Evolutionary conservation across 2,113 vertebrate genomes (phyloP).

Genomic region (Gallinago jamesoni): DNA sequence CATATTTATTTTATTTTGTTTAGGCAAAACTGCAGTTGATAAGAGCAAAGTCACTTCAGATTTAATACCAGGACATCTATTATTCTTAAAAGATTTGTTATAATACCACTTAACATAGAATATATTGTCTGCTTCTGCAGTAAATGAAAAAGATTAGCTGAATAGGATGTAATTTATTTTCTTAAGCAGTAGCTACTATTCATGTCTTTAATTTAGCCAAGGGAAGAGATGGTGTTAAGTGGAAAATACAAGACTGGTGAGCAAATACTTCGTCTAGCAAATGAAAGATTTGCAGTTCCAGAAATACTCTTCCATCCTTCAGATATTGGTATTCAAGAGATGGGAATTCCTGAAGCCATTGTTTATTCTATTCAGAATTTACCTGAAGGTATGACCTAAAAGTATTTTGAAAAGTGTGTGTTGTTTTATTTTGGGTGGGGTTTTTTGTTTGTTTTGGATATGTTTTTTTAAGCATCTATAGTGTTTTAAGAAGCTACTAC

Average conservation of each 20-base stretch:
- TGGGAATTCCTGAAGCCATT: slow-evolving; percentile 96
- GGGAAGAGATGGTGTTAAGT: slow-evolving; percentile 93
- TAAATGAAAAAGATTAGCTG: neutral
- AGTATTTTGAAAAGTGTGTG: neutral
- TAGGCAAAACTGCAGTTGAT: neutral
- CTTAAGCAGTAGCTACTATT: neutral
- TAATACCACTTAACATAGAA: neutral
- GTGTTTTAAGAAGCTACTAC: neutral
- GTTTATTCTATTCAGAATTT: slow-evolving; percentile 90
- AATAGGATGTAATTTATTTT: neutral
- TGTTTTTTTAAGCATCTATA: neutral
- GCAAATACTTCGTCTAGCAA: slow-evolving; percentile 92
- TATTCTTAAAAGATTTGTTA: neutral
- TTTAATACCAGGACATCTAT: neutral
- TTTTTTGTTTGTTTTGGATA: neutral
- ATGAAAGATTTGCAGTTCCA: slow-evolving; percentile 96
- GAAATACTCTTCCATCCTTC: slow-evolving; percentile 97
- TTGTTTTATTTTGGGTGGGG: neutral
- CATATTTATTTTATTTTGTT: neutral
- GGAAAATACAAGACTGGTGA: slow-evolving; percentile 97
- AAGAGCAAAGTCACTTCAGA: neutral
- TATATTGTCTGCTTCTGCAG: neutral
- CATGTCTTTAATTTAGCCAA: slow-evolving; percentile 80
- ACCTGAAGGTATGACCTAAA: slow-evolving; percentile 84
- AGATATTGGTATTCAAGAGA: slow-evolving; percentile 97